Evolutionary conservation across 2,888 invertebrate genomes (phyloP), one percentile per base, ranked within the genome.

Genomic region (Drosophila affinis): DNA sequence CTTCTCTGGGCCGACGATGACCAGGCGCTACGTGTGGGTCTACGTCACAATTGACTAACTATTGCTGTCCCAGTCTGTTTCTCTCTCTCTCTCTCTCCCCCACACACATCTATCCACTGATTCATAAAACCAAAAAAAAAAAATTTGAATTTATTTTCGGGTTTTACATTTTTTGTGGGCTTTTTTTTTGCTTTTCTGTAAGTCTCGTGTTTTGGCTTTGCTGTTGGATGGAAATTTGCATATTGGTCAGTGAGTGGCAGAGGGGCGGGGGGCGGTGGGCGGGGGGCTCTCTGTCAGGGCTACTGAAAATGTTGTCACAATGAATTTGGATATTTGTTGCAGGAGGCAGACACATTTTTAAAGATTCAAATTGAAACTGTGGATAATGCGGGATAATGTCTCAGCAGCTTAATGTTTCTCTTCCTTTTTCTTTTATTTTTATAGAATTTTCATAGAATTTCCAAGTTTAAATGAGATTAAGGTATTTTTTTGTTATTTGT

Each of bases 111-210:
- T 72, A 53, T 59, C 44, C 46, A n/a, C 75, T 87, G 85, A 87
- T 85, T 87, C 87, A 85, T 87, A 85, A 81, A 24, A 24, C 21
- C 21, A 21, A 24, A 5, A 87, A 82, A 77, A 54, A 6, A 14
- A 54, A 72, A 39, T 77, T 60, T 72, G 73, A 83, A 75, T 83
- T 83, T 82, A 73, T 74, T 83, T 39, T 83, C 62, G 57, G 62
- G 62, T 53, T 59, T 62, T 32, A 51, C 47, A 47, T 53, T 65
- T 60, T 49, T 78, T 65, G 65, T 67, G 49, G 65, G 27, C 34
- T 65, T 67, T 65, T 76, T 67, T 57, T 70, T 56, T 55, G 32
- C n/a, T 7, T 45, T 9, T 49, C 39, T 58, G 44, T 39, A 27
- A 29, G 18, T 51, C 18, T 12, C 21, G 51, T 34, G 32, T 21